Evolutionary conservation across 2,797 vertebrate genomes (phyloP).

Genomic region (Sparidentex hasta): DNA sequence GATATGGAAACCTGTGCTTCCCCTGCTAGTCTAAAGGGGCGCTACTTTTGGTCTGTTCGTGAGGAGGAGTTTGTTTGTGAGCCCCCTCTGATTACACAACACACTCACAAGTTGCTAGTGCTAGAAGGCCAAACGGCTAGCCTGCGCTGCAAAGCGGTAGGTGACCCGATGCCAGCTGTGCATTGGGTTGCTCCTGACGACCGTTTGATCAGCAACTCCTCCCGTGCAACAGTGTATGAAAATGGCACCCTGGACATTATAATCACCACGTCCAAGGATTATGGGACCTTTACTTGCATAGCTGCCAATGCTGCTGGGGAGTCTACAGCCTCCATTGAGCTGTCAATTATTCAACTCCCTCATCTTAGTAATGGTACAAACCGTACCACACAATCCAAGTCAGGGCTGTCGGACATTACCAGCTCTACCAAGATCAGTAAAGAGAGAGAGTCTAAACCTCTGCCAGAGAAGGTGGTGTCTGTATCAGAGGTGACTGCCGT

Average conservation of each 20-base stretch:
- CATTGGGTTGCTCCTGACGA: conserved; percentile 98
- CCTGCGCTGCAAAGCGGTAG: conserved; percentile 96
- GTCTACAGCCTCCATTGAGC: conserved; percentile 94
- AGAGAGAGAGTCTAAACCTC: conserved; percentile 89
- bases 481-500: conserved; percentile 95
- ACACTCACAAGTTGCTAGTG: conserved; percentile 95
- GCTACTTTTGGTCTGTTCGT: conserved; percentile 96
- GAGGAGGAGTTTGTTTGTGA: conserved; percentile 98
- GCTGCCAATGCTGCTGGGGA: conserved; percentile 98
- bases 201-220: conserved; percentile 94
- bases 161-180: conserved; percentile 94
- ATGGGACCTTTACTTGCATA: conserved; percentile 96
- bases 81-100: conserved; percentile 96
- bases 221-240: conserved; percentile 92
- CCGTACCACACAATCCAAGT: conserved; percentile 90
- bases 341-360: conserved; percentile 97
- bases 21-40: conserved; percentile 92
- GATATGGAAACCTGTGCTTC: conserved; percentile 99
- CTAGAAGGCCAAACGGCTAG: conserved; percentile 96
- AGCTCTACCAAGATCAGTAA: conserved; percentile 94
- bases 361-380: conserved; percentile 94
- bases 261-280: conserved; percentile 96
- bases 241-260: conserved; percentile 97
- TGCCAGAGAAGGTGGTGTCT: conserved; percentile 91
- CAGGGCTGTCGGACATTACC: conserved; percentile 97